Base-by-base conservation (phyloP, 1,140 invertebrate genomes). In the Acromyrmex heyeri region DNA sequence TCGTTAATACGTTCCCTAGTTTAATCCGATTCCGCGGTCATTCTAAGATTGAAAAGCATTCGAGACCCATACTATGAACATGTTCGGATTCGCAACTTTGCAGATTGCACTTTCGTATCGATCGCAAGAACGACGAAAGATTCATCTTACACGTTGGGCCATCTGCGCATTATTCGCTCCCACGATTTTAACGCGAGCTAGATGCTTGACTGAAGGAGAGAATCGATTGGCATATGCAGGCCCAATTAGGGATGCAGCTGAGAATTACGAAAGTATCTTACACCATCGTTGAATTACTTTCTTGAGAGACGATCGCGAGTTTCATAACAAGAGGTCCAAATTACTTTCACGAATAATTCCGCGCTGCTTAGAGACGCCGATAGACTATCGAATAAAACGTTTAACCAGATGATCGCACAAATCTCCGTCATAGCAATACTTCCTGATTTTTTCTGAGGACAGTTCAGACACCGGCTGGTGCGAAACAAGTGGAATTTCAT, bases 301-400 rank as follows among this genome's bases (percentile, higher is more conserved):
- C 85, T 76, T 81, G 44, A 86, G 76, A 86, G 77, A 86, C 83
- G 38, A 44, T 44, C 38, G 8, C 38, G 70, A 89, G 76, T 89
- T 89, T 89, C 87, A 82, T 82, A 88, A 88, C 75, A 50, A 86
- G 70, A 77, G 70, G 62, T 57, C 86, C 69, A 76, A 76, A 89
- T 88, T 88, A 88, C 83, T 89, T 88, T 89, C 70, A 86, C 87
- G 69, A 88, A 88, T 88, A 86, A 88, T 88, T 72, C 50, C 48
- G 30, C 21, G 30, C 65, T 30, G 77, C 70, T 44, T 62, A 53
- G 38, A 53, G 44, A 24, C 14, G 27, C 50, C 21, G 27, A 16
- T 65, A 27, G 44, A 34, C 7, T 27, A 18, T 21, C n/a, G 48
- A 14, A 34, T 55, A 79, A 89, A 89, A 86, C 61, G 57, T 16